Evolutionary conservation across 2,888 invertebrate species (phyloP).

Genomic region (Pterobdella sp.): DNA sequence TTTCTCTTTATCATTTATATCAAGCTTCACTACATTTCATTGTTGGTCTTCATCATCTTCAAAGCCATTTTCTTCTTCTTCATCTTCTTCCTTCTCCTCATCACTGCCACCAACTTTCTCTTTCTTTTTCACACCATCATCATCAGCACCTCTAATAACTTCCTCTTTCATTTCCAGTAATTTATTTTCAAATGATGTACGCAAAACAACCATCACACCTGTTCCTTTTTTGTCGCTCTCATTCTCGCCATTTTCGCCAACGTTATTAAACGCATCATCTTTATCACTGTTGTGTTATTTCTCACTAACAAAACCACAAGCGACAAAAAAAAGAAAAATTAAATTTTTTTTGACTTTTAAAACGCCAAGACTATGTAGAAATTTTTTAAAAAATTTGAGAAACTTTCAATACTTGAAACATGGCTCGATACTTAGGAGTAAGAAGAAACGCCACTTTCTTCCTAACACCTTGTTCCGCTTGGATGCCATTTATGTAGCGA

Average conservation of each 20-base stretch:
- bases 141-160: too few species aligned
- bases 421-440: too few species aligned
- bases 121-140: background rate
- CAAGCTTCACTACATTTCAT: background rate
- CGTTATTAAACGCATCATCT: background rate
- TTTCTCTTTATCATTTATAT: background rate
- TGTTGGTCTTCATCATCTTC: background rate
- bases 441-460: background rate
- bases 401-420: too few species aligned
- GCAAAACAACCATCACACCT: background rate
- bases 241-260: background rate
- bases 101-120: background rate
- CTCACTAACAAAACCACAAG: background rate
- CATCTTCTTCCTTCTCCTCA: background rate
- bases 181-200: background rate
- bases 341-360: background rate
- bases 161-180: background rate
- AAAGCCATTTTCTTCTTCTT: background rate
- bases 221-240: background rate
- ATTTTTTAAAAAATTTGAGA: too few species aligned
- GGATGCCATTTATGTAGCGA: background rate
- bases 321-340: background rate
- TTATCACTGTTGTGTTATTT: background rate
- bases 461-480: background rate
- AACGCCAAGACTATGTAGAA: background rate